phyloP scores from a whole-genome alignment of 53 echinoderm and acorn worm species.

The Hippasteria phrygiana region DNA sequence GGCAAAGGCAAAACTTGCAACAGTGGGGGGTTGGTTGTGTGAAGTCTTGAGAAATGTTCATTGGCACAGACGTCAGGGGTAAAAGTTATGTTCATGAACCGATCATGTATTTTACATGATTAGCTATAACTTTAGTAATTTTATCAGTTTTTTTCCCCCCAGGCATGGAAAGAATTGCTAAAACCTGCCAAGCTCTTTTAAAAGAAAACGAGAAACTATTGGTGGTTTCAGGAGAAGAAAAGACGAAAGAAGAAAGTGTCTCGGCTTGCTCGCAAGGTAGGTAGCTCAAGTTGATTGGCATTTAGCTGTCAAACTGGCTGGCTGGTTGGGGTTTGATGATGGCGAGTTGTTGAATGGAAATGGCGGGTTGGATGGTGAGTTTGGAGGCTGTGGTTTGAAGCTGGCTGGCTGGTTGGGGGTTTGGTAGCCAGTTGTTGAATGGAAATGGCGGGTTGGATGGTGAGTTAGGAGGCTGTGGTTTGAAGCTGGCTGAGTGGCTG shows the following conservation, averaged over 20 bases:
- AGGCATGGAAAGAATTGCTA: constrained; percentile 33
- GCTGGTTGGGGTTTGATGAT: too few species aligned
- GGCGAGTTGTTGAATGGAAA: neutral
- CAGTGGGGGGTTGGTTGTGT: neutral
- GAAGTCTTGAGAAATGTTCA: neutral
- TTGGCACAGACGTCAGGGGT: neutral
- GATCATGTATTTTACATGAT: neutral
- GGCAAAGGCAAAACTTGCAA: neutral
- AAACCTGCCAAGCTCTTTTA: neutral
- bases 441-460: neutral
- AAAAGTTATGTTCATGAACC: neutral
- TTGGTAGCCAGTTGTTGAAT: neutral
- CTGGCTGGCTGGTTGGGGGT: too few species aligned
- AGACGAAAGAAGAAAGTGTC: neutral
- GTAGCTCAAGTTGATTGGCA: too few species aligned
- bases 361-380: neutral
- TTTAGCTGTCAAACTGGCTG: too few species aligned
- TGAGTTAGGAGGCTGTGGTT: too few species aligned
- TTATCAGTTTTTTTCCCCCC: neutral
- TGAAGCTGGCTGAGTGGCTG: neutral
- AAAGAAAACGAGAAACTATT: constrained; percentile 1
- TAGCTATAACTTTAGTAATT: neutral
- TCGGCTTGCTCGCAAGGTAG: neutral
- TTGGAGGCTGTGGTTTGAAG: too few species aligned
- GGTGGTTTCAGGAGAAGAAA: neutral